Evolutionary conservation across 2,113 vertebrate species (phyloP), one percentile per base, ranked within the genome.

Genomic region (Cyprinodon tularosa): DNA sequence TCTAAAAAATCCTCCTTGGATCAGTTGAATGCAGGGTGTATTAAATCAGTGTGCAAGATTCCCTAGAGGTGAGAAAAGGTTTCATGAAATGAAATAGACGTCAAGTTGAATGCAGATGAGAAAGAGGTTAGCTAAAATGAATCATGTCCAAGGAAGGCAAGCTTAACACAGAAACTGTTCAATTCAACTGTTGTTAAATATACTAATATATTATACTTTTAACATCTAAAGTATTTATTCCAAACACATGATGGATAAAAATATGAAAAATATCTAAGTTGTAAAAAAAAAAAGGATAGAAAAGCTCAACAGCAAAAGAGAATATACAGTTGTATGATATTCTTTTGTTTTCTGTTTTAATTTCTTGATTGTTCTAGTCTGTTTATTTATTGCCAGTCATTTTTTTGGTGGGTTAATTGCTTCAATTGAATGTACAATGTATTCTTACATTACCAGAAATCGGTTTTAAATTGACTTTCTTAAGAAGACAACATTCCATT

Each of bases 81-180:
- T 39, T 50, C 4, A 0, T n/a, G 4, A 45, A 66, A 68, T 77
- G 71, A 64, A 77, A 84, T 70, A 39, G 77, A 77, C 74, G 84
- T 77, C 64, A 0, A 13, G 62, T 80, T 91, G 83, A 86, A 84
- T 80, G 42, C 79, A 78, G 82, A 72, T 83, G 68, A 76, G 64
- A 66, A 81, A 11, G 76, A 82, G 84, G 80, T 87, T 67, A 80
- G 15, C 42, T 65, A 40, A 74, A 76, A 90, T 82, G 81, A 88
- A 86, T 90, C 84, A 88, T 57, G 42, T 2, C 53, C 71, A 44
- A 74, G 72, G 57, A 75, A 81, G 68, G 62, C 67, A 75, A 83
- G 77, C 69, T 40, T 65, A 77, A 85, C 80, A 71, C 57, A 44
- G 73, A 42, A 29, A 29, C 29, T 29, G 29, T 29, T 29, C 29